Percentiles rank a stretch among this genome's conserved stretches.
These are phyloP conservation scores for Pandemis corylana DNA, from an alignment of 2,888 invertebrate genomes.

Conservation along the genomic window DNA sequence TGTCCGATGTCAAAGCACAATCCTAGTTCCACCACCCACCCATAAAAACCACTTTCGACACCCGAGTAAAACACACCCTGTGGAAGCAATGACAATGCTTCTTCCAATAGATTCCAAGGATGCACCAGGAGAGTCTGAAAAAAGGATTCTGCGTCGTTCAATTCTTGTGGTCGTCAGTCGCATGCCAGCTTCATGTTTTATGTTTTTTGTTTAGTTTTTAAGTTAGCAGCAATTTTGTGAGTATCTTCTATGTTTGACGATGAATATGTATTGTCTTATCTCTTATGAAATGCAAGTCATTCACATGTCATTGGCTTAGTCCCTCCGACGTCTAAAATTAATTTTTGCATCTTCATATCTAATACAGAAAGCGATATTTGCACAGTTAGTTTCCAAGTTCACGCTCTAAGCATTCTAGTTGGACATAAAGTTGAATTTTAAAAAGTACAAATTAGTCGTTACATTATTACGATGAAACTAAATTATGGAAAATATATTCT, in stretches of 20 bases:
- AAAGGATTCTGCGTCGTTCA: constrained; percentile 9
- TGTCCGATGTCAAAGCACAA: constrained; percentile 51
- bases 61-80: constrained; percentile 27
- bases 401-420: no score
- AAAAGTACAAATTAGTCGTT: no score
- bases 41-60: constrained; percentile 42
- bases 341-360: no score
- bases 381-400: no score
- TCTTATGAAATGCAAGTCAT: background rate
- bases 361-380: no score
- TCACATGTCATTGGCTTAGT: background rate
- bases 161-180: constrained; percentile 60
- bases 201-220: constrained; percentile 50
- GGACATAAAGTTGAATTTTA: no score
- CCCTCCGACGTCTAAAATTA: no score
- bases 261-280: background rate
- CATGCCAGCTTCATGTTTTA: constrained; percentile 67
- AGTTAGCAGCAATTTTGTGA: constrained; percentile 37
- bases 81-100: constrained; percentile 3
- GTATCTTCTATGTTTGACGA: background rate
- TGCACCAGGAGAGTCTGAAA: background rate
- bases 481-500: constrained; percentile 50
- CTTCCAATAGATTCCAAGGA: background rate
- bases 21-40: constrained; percentile 42
- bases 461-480: background rate